Base-by-base conservation (phyloP, 1,140 invertebrate species). In the Solenopsis fugax region DNA sequence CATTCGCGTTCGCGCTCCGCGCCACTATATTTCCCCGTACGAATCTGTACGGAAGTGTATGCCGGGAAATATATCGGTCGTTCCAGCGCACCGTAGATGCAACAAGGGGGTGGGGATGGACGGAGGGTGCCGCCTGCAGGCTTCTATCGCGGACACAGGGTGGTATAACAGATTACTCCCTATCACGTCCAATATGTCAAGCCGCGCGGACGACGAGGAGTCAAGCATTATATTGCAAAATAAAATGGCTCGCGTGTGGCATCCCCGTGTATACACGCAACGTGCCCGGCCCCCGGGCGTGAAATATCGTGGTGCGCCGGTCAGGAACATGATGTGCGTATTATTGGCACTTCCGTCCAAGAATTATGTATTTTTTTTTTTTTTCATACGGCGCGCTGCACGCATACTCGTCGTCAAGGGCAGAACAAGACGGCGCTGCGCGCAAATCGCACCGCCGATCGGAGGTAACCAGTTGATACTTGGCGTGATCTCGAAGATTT, bases 131-230 rank as follows among this genome's bases (percentile, higher is more conserved):
- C 54, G 48, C 48, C 29, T 60, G 37, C 18, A 29, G 76, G 64
- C 85, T 87, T 75, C 88, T 87, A 86, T 87, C 87, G 77, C 50
- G 89, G 52, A 85, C 71, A 67, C 62, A 29, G 56, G 69, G 37
- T 50, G 76, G 87, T 82, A 86, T 91, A 89, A 90, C 89, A 90
- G 80, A 91, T 91, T 90, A 89, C 85, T 89, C 90, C 77, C 62
- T 91, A 91, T 91, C 89, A 82, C 87, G 87, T 80, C 87, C 89
- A 90, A 91, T 91, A 91, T 90, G 89, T 91, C 89, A 87, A 73
- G 64, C 64, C 24, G 73, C 60, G 72, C 71, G 85, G 85, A 89
- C 89, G 87, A 89, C 89, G 85, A 85, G 85, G 89, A 91, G 87
- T 91, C 90, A 72, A 90, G 89, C 82, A 88, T 90, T 91, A 85